These are phyloP conservation scores for Drosophila setifemur DNA, from an alignment of 1,140 invertebrate species.

Conservation along the genomic window DNA sequence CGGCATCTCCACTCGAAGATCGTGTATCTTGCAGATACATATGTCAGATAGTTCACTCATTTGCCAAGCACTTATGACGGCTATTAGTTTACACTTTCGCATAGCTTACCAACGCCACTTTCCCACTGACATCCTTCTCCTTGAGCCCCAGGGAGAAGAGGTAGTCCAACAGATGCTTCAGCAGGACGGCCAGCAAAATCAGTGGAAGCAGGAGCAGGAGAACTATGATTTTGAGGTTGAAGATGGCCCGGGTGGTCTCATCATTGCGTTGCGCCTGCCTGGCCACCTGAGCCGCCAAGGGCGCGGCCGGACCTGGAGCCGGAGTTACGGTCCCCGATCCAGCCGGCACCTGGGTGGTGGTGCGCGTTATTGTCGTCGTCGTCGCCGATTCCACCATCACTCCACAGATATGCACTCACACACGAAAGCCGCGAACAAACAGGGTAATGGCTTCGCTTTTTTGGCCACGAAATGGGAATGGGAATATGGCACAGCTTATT, in stretches of 20 bases:
- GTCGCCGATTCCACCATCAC: slow-evolving; percentile 76
- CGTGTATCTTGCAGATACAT: slow-evolving; percentile 16
- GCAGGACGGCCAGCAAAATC: slow-evolving; percentile 63
- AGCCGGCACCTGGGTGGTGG: slow-evolving; percentile 30
- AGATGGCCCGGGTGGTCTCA: slow-evolving; percentile 69
- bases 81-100: not conserved
- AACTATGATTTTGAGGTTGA: slow-evolving; percentile 68
- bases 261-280: slow-evolving; percentile 59
- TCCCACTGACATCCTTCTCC: slow-evolving; percentile 78
- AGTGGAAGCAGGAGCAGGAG: slow-evolving; percentile 65
- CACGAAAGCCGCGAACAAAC: not conserved
- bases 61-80: slow-evolving; percentile 1
- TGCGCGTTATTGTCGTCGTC: slow-evolving; percentile 69
- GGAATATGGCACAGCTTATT: slow-evolving; percentile 28
- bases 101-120: slow-evolving; percentile 76
- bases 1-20: slow-evolving; percentile 2
- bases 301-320: slow-evolving; percentile 31
- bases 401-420: slow-evolving; percentile 16
- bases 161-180: slow-evolving; percentile 77
- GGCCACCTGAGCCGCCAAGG: slow-evolving; percentile 35
- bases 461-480: slow-evolving; percentile 27
- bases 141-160: slow-evolving; percentile 65
- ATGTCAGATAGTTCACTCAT: slow-evolving; percentile 10
- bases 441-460: slow-evolving; percentile 5
- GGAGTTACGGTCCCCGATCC: slow-evolving; percentile 28